Conservation (phyloP, 2,888 invertebrate genomes). For the Bedellia somnulentella region DNA sequence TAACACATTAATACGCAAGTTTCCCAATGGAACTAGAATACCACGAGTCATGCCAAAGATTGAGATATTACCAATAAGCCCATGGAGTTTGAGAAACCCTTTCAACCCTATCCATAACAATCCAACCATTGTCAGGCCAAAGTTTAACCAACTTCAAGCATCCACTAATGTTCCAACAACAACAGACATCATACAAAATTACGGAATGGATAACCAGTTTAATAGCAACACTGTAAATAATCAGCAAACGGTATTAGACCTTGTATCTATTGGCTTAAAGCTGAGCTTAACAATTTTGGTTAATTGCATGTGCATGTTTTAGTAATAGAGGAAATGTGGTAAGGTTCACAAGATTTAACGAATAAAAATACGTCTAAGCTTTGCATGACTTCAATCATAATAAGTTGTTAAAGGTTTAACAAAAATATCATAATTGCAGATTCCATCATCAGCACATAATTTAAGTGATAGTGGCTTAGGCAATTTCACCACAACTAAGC, state of each 20-base stretch:
- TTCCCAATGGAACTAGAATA: slow-evolving; percentile 77
- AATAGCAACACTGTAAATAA: slow-evolving; percentile 60
- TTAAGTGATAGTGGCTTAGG: slow-evolving; percentile 51
- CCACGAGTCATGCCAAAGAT: slow-evolving; percentile 65
- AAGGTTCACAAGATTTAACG: too few species aligned
- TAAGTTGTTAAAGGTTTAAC: too few species aligned
- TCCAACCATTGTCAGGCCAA: slow-evolving; percentile 59
- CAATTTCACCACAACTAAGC: slow-evolving; percentile 46
- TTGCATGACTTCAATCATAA: slow-evolving; percentile 36
- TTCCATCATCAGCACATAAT: slow-evolving; percentile 54
- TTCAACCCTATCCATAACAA: slow-evolving; percentile 63
- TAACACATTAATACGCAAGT: slow-evolving; percentile 77
- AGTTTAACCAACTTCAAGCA: slow-evolving; percentile 63
- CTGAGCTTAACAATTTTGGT: slow-evolving; percentile 48
- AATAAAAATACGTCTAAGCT: too few species aligned
- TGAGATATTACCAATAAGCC: slow-evolving; percentile 63
- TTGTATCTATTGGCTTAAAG: slow-evolving; percentile 56
- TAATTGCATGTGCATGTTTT: slow-evolving; percentile 18
- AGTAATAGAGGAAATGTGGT: slow-evolving; percentile 14
- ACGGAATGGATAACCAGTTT: slow-evolving; percentile 56
- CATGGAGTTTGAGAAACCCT: slow-evolving; percentile 62
- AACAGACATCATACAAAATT: slow-evolving; percentile 59
- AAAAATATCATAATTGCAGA: slow-evolving; percentile 58
- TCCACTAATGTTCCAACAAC: slow-evolving; percentile 68
- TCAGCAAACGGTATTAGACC: slow-evolving; percentile 50